These are phyloP conservation scores for Epinotia nisella DNA, from an alignment of 2,888 invertebrate genomes.

Conservation along the genomic window DNA sequence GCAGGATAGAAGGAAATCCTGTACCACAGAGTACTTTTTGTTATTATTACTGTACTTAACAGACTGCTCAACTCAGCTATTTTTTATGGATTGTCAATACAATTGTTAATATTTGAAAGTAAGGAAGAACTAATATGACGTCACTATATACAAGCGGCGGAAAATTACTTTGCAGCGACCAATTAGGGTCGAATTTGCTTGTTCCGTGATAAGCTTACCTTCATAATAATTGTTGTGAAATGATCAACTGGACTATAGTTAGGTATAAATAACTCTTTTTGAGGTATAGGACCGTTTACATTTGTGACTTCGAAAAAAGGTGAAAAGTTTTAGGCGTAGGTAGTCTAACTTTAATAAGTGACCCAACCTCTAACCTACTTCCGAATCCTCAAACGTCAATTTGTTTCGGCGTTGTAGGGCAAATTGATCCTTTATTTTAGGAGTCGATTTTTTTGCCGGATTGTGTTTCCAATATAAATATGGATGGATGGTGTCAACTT, in stretches of 20 bases:
- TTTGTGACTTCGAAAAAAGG: neutral
- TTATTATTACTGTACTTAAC: neutral
- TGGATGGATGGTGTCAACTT: no score
- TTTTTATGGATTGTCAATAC: neutral
- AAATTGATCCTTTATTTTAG: no score
- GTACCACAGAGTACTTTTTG: neutral
- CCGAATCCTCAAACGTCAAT: no score
- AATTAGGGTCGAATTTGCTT: neutral
- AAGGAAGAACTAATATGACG: neutral
- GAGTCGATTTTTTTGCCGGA: no score
- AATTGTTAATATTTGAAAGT: neutral
- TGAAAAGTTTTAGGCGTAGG: neutral
- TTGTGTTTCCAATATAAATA: no score
- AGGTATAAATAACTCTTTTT: no score
- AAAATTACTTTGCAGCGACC: neutral
- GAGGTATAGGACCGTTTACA: neutral
- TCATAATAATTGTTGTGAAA: neutral
- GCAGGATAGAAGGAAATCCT: neutral
- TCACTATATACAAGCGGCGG: neutral
- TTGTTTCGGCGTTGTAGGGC: no score
- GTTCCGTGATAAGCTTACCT: neutral
- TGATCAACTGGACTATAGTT: neutral
- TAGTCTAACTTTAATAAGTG: neutral
- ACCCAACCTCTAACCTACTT: no score
- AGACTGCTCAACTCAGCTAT: neutral